phyloP scores from a whole-genome alignment of 2,113 vertebrate species.

The Coptodon rendalli region DNA sequence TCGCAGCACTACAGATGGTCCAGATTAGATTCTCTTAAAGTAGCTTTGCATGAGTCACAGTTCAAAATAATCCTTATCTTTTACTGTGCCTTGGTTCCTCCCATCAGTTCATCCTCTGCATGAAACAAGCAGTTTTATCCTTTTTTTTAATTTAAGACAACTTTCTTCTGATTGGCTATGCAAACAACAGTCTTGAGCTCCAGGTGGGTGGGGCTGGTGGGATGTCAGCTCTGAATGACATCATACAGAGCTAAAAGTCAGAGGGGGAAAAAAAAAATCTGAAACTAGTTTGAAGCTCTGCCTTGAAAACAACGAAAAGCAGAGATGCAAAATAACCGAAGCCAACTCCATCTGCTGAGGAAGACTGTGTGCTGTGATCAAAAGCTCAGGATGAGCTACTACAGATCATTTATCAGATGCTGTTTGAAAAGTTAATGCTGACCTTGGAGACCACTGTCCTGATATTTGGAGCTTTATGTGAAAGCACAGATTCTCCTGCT shows the following conservation, averaged over 20 bases:
- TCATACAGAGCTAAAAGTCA: accelerated
- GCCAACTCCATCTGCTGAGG: background rate
- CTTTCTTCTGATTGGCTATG: background rate
- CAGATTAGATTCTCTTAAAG: background rate
- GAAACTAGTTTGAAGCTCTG: background rate
- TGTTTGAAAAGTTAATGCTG: background rate
- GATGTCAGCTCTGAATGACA: background rate
- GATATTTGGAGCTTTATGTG: background rate
- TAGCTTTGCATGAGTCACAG: background rate
- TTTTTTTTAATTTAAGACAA: background rate
- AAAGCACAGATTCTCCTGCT: background rate
- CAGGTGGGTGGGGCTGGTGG: background rate
- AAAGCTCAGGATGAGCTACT: background rate
- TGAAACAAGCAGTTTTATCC: background rate
- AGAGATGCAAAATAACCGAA: background rate
- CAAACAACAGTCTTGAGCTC: background rate
- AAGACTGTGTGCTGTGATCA: background rate
- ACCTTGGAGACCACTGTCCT: background rate
- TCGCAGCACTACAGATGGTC: background rate
- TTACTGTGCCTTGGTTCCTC: background rate
- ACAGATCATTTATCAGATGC: background rate
- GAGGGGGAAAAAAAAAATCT: accelerated
- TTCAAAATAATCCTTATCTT: background rate
- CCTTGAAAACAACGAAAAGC: background rate
- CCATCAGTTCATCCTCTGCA: background rate